Evolutionary conservation across 2,113 vertebrate species (phyloP).

Genomic region (Deroptyus accipitrinus): DNA sequence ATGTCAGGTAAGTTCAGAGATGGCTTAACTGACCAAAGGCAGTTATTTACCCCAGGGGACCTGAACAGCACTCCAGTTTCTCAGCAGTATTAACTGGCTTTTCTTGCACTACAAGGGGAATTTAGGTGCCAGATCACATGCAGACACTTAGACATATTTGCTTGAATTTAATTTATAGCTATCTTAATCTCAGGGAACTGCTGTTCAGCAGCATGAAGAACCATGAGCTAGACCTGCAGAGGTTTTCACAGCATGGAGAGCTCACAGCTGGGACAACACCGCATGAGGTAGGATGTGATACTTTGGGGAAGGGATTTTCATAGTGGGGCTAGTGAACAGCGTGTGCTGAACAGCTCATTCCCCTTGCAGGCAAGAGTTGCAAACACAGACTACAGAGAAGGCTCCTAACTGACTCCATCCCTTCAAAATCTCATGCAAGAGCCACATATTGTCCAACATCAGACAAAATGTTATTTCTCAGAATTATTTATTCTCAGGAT

Average conservation of each 20-base stretch:
- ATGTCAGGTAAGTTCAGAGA: background rate
- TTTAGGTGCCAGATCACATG: background rate
- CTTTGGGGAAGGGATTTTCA: background rate
- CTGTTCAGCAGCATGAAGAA: background rate
- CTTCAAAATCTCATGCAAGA: background rate
- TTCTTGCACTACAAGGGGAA: background rate
- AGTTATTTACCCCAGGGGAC: background rate
- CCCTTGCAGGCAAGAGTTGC: background rate
- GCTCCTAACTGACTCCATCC: background rate
- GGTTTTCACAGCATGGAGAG: background rate
- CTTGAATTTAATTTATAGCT: background rate
- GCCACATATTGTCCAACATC: background rate
- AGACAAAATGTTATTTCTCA: background rate
- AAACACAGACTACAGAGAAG: background rate
- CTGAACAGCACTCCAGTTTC: background rate
- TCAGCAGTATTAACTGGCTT: background rate
- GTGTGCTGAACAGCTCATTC: background rate
- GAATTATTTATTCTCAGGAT: background rate
- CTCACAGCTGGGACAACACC: background rate
- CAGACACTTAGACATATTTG: background rate
- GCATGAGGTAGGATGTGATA: background rate
- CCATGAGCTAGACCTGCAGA: background rate
- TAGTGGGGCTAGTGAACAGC: background rate
- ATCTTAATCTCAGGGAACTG: background rate
- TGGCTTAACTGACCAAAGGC: background rate